Evolutionary conservation across 2,797 vertebrate genomes (phyloP).

Genomic region (Clangula hyemalis): DNA sequence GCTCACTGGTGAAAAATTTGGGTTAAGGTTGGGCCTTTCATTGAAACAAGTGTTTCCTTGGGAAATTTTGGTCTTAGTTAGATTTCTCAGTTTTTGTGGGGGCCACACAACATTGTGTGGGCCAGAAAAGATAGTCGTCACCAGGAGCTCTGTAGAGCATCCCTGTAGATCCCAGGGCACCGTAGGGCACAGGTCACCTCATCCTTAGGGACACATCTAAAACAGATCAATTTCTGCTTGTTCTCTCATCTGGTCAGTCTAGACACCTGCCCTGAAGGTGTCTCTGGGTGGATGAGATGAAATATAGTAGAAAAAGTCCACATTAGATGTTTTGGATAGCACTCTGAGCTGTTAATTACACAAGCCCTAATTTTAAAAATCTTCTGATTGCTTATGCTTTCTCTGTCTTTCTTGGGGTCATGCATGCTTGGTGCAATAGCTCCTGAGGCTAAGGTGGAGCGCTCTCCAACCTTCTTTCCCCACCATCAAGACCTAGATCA

Average conservation of each 20-base stretch:
- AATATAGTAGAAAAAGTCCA: not conserved
- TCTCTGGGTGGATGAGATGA: not conserved
- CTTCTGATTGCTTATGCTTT: not conserved
- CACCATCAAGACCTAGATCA: not conserved
- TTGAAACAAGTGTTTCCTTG: not conserved
- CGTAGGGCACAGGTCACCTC: not conserved
- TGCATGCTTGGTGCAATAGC: not conserved
- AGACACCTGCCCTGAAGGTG: not conserved
- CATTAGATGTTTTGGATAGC: not conserved
- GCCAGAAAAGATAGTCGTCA: not conserved
- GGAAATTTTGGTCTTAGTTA: not conserved
- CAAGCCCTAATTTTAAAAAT: not conserved
- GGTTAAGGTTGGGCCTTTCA: not conserved
- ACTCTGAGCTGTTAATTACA: not conserved
- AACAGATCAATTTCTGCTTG: not conserved
- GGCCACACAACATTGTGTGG: accelerated
- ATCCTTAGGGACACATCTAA: not conserved
- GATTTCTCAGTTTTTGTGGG: not conserved
- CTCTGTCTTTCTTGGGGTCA: not conserved
- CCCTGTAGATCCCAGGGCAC: not conserved
- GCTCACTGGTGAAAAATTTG: not conserved
- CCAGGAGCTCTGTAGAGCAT: not conserved
- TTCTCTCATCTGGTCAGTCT: not conserved
- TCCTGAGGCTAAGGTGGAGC: not conserved
- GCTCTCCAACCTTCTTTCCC: not conserved